Conservation (phyloP, 2,113 vertebrate genomes). For the Atractosteus spatula region DNA sequence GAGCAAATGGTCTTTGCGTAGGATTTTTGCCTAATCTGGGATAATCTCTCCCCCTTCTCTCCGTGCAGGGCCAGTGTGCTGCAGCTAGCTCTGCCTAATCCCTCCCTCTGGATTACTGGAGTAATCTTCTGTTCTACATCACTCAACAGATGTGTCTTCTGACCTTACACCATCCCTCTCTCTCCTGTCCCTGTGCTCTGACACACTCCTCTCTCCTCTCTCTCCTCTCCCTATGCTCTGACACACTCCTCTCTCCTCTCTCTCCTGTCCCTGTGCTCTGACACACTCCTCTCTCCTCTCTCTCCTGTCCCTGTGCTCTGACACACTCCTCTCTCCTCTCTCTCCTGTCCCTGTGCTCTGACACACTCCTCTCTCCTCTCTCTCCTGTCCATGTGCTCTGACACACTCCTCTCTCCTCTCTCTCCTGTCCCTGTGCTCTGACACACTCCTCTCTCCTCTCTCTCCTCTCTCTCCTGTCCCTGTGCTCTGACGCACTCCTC, state of each 20-base stretch:
- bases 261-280: not conserved
- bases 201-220: constrained; percentile 26
- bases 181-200: not conserved
- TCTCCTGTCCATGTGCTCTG: constrained; percentile 71
- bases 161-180: constrained; percentile 45
- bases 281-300: not conserved
- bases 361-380: constrained; percentile 73
- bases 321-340: constrained; percentile 43
- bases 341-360: constrained; percentile 60
- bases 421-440: constrained; percentile 79
- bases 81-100: constrained; percentile 26
- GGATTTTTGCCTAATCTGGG: not conserved
- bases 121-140: constrained; percentile 68
- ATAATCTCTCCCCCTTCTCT: constrained; percentile 41
- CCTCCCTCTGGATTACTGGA: constrained; percentile 67
- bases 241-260: not conserved
- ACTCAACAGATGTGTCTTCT: constrained; percentile 54
- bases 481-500: constrained; percentile 38
- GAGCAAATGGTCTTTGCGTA: no score
- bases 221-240: constrained; percentile 41
- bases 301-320: constrained; percentile 17
- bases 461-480: constrained; percentile 77
- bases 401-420: constrained; percentile 31
- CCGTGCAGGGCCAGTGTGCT: not conserved
- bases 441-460: constrained; percentile 79